Conservation (phyloP, 2,113 vertebrate genomes). For the Parus major region DNA sequence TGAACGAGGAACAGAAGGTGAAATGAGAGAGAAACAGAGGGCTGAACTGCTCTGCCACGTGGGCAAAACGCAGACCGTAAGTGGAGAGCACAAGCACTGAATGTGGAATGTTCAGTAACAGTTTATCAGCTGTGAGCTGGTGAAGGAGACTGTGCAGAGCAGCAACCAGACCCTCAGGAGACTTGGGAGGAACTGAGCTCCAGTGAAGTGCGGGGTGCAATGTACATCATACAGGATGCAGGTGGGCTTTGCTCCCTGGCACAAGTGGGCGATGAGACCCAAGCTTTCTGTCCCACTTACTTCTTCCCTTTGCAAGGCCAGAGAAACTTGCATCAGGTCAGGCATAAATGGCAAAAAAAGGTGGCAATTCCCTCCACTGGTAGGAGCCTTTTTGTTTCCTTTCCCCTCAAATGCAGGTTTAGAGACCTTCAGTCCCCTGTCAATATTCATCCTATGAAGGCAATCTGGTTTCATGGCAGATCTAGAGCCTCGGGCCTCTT, state of each 20-base stretch:
- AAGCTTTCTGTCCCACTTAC: background rate
- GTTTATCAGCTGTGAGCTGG: background rate
- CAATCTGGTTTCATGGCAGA: background rate
- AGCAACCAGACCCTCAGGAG: background rate
- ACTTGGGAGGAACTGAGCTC: background rate
- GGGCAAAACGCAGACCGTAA: background rate
- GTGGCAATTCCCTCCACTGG: background rate
- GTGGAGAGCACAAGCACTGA: background rate
- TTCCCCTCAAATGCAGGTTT: background rate
- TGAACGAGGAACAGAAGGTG: background rate
- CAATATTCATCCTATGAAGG: background rate
- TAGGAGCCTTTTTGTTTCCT: background rate
- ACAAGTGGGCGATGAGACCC: background rate
- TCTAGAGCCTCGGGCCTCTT: background rate
- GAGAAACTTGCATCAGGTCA: background rate
- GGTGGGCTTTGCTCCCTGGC: background rate
- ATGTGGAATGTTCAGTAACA: background rate
- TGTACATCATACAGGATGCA: background rate
- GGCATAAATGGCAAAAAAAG: background rate
- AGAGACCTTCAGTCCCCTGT: background rate
- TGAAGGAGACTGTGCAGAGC: background rate
- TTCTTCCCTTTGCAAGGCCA: background rate
- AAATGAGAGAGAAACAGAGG: background rate
- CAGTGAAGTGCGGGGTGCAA: background rate
- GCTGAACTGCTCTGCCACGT: background rate